Evolutionary conservation across 2,113 vertebrate genomes (phyloP), one percentile per base, ranked within the genome.

Genomic region (Arizona elegans): DNA sequence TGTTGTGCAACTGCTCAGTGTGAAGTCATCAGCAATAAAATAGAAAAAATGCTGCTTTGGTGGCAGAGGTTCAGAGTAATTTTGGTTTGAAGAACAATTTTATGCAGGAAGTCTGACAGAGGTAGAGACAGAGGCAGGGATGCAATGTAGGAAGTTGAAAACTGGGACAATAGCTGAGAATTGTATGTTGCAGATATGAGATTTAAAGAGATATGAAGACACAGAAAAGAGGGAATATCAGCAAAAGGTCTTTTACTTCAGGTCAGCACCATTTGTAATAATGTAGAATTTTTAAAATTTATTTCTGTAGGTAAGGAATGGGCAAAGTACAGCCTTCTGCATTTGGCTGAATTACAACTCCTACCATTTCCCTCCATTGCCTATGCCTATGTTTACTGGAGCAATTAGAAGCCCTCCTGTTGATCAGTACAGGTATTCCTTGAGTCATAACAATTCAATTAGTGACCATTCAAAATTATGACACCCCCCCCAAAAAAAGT

Each of bases 261-360:
- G 15, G 62, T 54, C 26, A 53, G 21, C 3, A 62, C 1, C 52
- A 70, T 53, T 90, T n/a, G 2, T 7, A 91, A 38, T 94, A 92
- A 96, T 95, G 95, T 92, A 94, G 93, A 88, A 89, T 94, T 92
- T 94, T 95, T 92, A 3, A 86, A 59, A n/a, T 91, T 19, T 91
- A 26, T 86, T 92, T 26, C 52, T 95, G 11, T 95, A 91, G 29
- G 50, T 81, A 33, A 81, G 70, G 70, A 19, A 38, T 38, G 15
- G 33, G 17, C 70, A 81, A 81, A 81, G 33, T 81, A 38, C 7
- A 81, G 2, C 17, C 70, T 38, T 81, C 70, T 38, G 33, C 70
- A 38, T 81, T 33, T 81, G 70, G 33, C 15, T 81, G 33, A 81
- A 81, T 81, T 81, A 38, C n/a, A 81, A 81, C 70, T 81, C 70